Percentiles rank a stretch among this genome's conserved stretches.
phyloP scores from a whole-genome alignment of 2,888 invertebrate species.

The Hirtodrosophila histrioides region DNA sequence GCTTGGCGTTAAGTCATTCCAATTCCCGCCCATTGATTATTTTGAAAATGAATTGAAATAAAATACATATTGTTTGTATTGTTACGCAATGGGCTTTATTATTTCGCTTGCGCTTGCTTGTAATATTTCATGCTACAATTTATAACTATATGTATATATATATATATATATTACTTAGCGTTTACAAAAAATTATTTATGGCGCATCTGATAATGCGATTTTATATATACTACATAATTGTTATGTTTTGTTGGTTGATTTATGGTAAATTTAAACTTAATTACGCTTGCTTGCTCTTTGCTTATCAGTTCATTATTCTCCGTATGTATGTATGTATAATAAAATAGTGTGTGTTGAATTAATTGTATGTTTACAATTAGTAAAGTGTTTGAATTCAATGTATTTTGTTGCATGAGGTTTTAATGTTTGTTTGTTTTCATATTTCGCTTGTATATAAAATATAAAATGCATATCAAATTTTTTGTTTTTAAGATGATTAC shows the following conservation, averaged over 20 bases:
- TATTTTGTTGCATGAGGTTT: constrained; percentile 13
- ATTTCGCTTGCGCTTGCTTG: constrained; percentile 46
- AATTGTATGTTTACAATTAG: constrained; percentile 29
- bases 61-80: constrained; percentile 3
- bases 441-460: constrained; percentile 60
- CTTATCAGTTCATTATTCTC: constrained; percentile 78
- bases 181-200: constrained; percentile 69
- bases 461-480: constrained; percentile 75
- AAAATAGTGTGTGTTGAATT: constrained; percentile 54
- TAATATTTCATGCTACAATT: constrained; percentile 78
- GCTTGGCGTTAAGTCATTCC: background rate
- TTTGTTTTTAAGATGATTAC: constrained; percentile 32
- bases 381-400: constrained; percentile 24
- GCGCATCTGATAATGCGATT: constrained; percentile 51
- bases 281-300: constrained; percentile 70
- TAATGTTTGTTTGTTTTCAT: constrained; percentile 8
- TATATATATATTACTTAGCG: constrained; percentile 59
- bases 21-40: background rate
- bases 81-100: constrained; percentile 52
- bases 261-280: constrained; percentile 50
- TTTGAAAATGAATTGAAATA: constrained; percentile 1
- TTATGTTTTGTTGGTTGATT: constrained; percentile 24
- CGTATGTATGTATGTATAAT: constrained; percentile 64
- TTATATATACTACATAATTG: constrained; percentile 9
- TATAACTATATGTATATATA: constrained; percentile 63